Evolutionary conservation across 2,797 vertebrate genomes (phyloP), one percentile per base, ranked within the genome.

Genomic region (Chaetophractus vellerosus): DNA sequence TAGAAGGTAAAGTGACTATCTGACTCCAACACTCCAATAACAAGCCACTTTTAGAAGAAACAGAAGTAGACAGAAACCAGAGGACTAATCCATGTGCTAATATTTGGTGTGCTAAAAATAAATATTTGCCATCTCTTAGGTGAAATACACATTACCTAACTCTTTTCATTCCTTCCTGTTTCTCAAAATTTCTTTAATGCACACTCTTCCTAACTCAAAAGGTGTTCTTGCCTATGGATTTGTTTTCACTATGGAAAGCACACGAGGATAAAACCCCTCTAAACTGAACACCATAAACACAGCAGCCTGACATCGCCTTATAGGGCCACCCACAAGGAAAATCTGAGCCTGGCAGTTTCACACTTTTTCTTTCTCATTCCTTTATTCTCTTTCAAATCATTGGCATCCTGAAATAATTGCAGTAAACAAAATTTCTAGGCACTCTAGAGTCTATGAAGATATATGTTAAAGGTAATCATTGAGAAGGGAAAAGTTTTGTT

Each of bases 61-160:
- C 41, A 63, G 36, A 26, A 36, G 18, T n/a, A 28, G 52, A 38
- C 4, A 9, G 31, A 61, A 31, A 52, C 24, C 12, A 14, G 2
- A 18, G 55, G 12, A 41, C 15, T 52, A 41, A 74, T 79, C 64
- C 24, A 21, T 59, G 11, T 52, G 33, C 57, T 92, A 71, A 80
- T 55, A 89, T 91, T 91, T 74, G 55, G 18, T 82, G 38, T 23
- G 26, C 36, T 89, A 64, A 91, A 85, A 94, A 59, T 69, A 86
- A 91, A 28, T 36, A 71, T 19, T 57, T 50, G 36, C 16, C 24
- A 16, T 66, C 24, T 74, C 31, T 81, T 31, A 48, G 33, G 71
- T 63, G 41, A 89, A 72, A 24, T 50, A 12, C 12, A 36, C 28
- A 1, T 71, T 59, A 9, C 7, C 26, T 26, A 33, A 31, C 23